Conservation (phyloP, 2,113 vertebrate species). For the Pelecanoides urinatrix region DNA sequence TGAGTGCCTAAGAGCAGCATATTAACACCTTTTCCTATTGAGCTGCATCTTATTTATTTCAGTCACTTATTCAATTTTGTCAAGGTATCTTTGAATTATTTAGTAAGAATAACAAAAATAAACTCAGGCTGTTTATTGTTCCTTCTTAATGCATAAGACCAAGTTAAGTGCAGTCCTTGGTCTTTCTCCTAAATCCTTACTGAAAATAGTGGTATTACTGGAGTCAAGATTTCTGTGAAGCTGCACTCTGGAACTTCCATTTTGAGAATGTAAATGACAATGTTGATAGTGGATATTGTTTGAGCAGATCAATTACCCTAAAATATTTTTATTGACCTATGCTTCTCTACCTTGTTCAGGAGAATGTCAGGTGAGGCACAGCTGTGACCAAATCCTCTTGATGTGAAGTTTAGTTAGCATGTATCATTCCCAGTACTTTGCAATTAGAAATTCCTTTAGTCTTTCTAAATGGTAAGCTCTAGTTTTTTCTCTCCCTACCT, state of each 20-base stretch:
- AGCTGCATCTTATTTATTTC: background rate
- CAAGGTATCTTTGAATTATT: background rate
- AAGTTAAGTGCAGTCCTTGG: background rate
- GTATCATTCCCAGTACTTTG: background rate
- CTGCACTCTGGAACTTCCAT: background rate
- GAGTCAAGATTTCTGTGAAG: background rate
- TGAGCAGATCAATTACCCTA: background rate
- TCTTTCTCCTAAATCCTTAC: background rate
- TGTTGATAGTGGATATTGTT: background rate
- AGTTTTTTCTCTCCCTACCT: background rate
- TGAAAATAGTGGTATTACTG: background rate
- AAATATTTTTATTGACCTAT: background rate
- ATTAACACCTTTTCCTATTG: background rate
- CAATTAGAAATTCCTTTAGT: background rate
- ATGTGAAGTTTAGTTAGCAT: rapidly evolving
- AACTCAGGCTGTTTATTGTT: background rate
- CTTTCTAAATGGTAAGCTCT: background rate
- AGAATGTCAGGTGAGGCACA: background rate
- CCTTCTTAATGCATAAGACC: background rate
- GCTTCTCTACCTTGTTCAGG: background rate
- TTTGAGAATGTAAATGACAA: background rate
- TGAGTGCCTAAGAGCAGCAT: background rate
- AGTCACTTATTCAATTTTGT: background rate
- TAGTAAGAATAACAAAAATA: background rate
- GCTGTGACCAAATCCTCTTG: background rate